Evolutionary conservation across 64 coral and sea anemone species (phyloP).

Genomic region (Montipora sp.): DNA sequence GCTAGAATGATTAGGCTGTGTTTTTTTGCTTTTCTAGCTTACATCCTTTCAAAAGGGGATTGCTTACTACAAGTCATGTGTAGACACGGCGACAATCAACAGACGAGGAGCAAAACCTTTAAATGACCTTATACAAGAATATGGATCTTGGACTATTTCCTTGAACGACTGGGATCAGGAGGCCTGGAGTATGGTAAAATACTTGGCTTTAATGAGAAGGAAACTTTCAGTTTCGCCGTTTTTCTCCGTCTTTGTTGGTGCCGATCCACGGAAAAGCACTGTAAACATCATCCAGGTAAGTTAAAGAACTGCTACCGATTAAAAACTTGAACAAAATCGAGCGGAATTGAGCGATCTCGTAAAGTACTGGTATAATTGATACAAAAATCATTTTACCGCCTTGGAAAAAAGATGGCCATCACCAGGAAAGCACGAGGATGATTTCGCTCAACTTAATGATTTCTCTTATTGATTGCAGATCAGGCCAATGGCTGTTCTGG

Average conservation of each 20-base stretch:
- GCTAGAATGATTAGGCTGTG: background rate
- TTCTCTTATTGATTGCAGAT: background rate
- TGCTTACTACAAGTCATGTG: conserved; percentile 49
- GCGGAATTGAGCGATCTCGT: no score
- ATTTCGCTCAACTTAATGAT: background rate
- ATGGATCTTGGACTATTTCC: conserved; percentile 58
- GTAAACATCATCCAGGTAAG: conserved; percentile 10
- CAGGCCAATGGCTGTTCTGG: conserved; percentile 3
- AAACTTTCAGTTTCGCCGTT: conserved; percentile 22
- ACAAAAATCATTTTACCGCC: no score
- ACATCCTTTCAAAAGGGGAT: conserved; percentile 42
- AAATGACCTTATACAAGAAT: conserved; percentile 43
- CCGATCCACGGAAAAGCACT: conserved; percentile 34
- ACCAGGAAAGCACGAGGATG: no score
- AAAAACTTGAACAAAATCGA: no score
- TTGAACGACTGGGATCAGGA: conserved; percentile 45
- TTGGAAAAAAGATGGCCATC: no score
- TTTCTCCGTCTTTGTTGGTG: conserved; percentile 25
- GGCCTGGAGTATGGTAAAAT: conserved; percentile 30
- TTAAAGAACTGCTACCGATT: no score
- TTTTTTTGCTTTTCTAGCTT: background rate
- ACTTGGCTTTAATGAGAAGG: conserved; percentile 36
- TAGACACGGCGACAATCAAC: conserved; percentile 46
- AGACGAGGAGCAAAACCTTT: conserved; percentile 39
- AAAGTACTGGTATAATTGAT: no score